Evolutionary conservation across 2,797 vertebrate genomes (phyloP).

Genomic region (Sebastes nivosus): DNA sequence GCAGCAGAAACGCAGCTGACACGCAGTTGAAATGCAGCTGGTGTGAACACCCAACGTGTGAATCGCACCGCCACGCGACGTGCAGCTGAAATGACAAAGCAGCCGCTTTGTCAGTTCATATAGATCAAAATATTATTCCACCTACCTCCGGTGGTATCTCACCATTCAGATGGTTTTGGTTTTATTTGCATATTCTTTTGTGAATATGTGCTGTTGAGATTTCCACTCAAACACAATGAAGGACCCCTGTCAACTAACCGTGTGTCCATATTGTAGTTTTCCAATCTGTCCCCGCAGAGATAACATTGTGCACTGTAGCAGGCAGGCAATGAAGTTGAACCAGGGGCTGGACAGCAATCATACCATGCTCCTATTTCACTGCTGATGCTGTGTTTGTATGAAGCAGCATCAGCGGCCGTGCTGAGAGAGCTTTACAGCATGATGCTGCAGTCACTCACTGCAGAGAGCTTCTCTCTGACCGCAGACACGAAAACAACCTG

Average conservation of each 20-base stretch:
- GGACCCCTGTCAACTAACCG: background rate
- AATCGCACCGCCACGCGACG: too few relatives aligned
- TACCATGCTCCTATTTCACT: slow-evolving; percentile 12
- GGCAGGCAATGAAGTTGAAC: slow-evolving; percentile 44
- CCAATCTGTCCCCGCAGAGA: slow-evolving; percentile 3
- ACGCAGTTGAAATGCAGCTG: too few relatives aligned
- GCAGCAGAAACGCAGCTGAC: too few relatives aligned
- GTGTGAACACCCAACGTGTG: too few relatives aligned
- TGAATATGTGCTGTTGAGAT: background rate
- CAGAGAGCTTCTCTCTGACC: background rate
- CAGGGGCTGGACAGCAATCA: slow-evolving; percentile 77
- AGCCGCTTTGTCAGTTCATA: background rate
- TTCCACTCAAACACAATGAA: background rate
- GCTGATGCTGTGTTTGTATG: slow-evolving; percentile 3
- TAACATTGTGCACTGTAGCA: slow-evolving; percentile 57
- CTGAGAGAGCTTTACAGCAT: background rate
- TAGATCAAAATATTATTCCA: background rate
- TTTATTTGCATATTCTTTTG: background rate
- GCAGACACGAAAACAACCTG: background rate
- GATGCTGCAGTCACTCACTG: background rate
- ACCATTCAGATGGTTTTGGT: background rate
- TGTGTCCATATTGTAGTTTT: slow-evolving; percentile 18
- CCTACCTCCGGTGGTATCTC: background rate
- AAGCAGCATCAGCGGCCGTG: background rate
- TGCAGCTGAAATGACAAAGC: too few relatives aligned